Evolutionary conservation across 1,140 invertebrate genomes (phyloP), one percentile per base, ranked within the genome.

Genomic region (Drosophila rufa): DNA sequence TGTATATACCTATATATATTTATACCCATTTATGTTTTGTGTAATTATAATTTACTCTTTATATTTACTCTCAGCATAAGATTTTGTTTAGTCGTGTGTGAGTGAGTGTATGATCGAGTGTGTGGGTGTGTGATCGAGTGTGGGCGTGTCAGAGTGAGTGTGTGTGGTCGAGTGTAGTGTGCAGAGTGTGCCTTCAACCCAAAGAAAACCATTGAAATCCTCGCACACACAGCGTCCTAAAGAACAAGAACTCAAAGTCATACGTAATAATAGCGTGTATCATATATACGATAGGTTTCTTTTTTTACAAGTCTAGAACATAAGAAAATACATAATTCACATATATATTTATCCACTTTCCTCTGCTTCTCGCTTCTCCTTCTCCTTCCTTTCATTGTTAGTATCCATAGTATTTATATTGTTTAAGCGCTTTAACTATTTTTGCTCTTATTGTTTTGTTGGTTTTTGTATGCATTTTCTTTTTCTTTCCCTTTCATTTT

Each of bases 1-100:
- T 77, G n/a, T 82, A 66, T 78, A 66, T 66, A 70, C 57, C 42
- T 69, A 82, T 86, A 83, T 87, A 87, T 83, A 77, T 78, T 74
- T 78, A 66, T 87, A 80, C 56, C 82, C 73, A 77, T 87, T 83
- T 80, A 80, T 89, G 73, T 87, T 80, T 67, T 69, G 75, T 74
- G 85, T 83, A 82, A 79, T 77, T 84, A 82, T 89, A 90, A 79
- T 81, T 84, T 84, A 89, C 40, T 77, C 47, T 76, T 76, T 76
- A 80, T 79, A 83, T 80, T 89, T 84, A 84, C 85, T 81, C 85
- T 89, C 85, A 84, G 84, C 84, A 89, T 89, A 89, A 89, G 85
- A 89, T 90, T 89, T 87, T 80, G 62, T 84, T 83, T 89, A 89
- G 80, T 83, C 62, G 62, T 77, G 65, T 79, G 80, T 68, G 47